Base-by-base conservation (phyloP, 2,888 invertebrate species). In the Anthrax anthrax region DNA sequence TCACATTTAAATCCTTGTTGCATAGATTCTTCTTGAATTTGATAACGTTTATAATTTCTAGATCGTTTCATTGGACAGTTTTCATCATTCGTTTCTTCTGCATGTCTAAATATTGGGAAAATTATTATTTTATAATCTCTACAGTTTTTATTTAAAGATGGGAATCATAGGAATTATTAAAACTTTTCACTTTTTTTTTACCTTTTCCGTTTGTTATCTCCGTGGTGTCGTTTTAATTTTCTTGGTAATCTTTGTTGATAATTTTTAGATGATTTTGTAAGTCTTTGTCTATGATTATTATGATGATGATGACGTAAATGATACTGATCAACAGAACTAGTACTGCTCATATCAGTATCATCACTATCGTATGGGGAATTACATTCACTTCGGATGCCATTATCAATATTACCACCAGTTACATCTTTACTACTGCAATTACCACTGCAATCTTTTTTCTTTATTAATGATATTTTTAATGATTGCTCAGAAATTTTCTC, bases 331-430 rank as follows among this genome's bases (percentile, higher is more conserved):
- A 60, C 56, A 0, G 67, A 65, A 44, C 65, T 66, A 19, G 65
- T 63, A 51, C 65, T 66, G 45, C 66, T 66, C 58, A 63, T 60
- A 40, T 67, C 66, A 0, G 66, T 66, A 42, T 65, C 65, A 53
- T 67, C 66, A 47, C 65, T 66, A 9, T 66, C 66, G 36, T 13
- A 36, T 36, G n/a, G 36, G n/a, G 36, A 16, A 36, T 16, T 16
- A 12, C 29, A 9, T 12, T 32, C 29, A 12, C 12, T 32, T 12
- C 12, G 8, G 12, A 32, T 32, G 5, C 8, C 5, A 27, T 27
- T 27, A 32, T 32, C 12, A 12, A 32, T 32, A 32, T 12, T 9
- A 32, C 12, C 8, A 32, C 13, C 23, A 27, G 9, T 2, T 8
- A 27, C 2, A 27, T 12, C 12, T 12, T 12, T 12, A 17, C 41